Evolutionary conservation across 92 coral and sea anemone genomes (phyloP).

Genomic region (Porites evermanni): DNA sequence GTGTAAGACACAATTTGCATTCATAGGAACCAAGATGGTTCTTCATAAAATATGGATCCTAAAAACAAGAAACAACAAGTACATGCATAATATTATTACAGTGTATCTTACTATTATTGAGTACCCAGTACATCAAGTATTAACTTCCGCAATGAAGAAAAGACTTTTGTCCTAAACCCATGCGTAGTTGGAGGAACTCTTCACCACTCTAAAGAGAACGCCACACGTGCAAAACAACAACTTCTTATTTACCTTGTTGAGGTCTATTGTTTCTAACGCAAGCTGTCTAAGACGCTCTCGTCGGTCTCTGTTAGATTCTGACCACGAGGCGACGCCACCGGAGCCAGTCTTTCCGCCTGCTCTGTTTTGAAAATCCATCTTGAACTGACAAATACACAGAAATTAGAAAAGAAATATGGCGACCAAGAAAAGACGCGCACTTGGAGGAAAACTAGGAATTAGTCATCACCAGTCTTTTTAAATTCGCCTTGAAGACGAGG

Average conservation of each 20-base stretch:
- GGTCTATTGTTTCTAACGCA: slow-evolving; percentile 96
- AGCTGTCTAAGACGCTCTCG: slow-evolving; percentile 95
- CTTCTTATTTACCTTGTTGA: slow-evolving; percentile 81
- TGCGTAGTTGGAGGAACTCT: no score
- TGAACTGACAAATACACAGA: not conserved
- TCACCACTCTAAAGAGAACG: no score
- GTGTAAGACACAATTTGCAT: slow-evolving; percentile 94
- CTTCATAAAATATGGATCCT: slow-evolving; percentile 99
- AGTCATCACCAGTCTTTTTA: no score
- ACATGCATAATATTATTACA: not conserved
- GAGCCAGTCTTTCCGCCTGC: slow-evolving; percentile 99
- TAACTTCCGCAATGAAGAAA: not conserved
- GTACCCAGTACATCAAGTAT: not conserved
- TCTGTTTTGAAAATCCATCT: slow-evolving; percentile 97
- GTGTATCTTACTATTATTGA: no score
- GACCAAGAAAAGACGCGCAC: not conserved
- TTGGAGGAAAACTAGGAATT: not conserved
- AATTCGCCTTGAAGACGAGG: not conserved
- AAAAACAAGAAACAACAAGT: not conserved
- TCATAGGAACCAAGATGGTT: slow-evolving; percentile 99
- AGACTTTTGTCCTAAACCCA: no score
- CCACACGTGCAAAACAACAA: no score
- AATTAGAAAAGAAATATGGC: slow-evolving; percentile 18
- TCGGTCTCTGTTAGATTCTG: slow-evolving; percentile 96
- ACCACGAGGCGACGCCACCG: slow-evolving; percentile 97